phyloP scores from a whole-genome alignment of 1,140 invertebrate species.

The Heliconius nattereri region DNA sequence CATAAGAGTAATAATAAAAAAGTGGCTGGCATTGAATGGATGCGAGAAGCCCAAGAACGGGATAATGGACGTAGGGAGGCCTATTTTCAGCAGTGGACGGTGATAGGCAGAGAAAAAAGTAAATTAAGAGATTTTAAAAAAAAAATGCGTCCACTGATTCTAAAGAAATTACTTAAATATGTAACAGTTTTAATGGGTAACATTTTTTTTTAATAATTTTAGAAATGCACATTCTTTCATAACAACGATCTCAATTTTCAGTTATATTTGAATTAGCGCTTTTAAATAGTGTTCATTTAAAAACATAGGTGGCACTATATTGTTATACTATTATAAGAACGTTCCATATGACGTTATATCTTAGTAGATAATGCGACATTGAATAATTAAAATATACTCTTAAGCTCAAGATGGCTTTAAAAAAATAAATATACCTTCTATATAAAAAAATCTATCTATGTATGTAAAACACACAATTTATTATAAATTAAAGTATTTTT shows the following conservation, averaged over 20 bases:
- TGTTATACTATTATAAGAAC: not conserved
- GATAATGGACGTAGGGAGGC: too few relatives aligned
- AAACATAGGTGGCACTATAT: constrained; percentile 16
- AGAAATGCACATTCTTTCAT: too few relatives aligned
- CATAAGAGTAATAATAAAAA: too few relatives aligned
- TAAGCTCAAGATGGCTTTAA: not conserved
- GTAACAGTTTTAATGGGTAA: too few relatives aligned
- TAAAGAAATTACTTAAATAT: too few relatives aligned
- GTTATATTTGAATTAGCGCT: constrained; percentile 8
- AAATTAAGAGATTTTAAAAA: not conserved
- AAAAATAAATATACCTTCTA: not conserved
- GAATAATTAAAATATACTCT: not conserved
- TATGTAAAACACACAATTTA: not conserved
- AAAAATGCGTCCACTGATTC: too few relatives aligned
- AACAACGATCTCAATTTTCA: not conserved
- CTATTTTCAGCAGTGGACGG: too few relatives aligned
- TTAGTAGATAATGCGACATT: not conserved
- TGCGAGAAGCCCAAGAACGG: too few relatives aligned
- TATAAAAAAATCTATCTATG: not conserved
- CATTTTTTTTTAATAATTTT: too few relatives aligned
- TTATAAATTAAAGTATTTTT: not conserved
- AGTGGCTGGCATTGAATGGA: too few relatives aligned
- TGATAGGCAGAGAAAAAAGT: not conserved
- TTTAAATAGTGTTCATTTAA: not conserved
- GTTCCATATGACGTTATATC: constrained; percentile 5